Conservation (phyloP, 1,140 invertebrate genomes). For the Temnothorax longispinosus region DNA sequence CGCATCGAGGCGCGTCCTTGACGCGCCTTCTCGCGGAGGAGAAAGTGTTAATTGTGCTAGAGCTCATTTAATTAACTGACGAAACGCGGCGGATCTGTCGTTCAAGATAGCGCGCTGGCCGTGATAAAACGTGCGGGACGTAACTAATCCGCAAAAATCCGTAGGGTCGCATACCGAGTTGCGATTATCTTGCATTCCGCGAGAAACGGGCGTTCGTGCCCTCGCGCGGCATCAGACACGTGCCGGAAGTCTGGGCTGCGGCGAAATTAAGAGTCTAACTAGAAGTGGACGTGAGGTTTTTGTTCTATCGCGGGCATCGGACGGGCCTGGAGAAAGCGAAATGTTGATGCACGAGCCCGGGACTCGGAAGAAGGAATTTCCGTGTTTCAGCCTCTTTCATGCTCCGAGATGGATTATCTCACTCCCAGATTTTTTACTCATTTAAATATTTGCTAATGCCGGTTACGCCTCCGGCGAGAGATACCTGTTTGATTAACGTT, state of each 20-base stretch:
- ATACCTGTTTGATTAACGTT: not conserved
- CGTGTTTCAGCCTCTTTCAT: constrained; percentile 27
- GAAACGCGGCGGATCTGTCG: not conserved
- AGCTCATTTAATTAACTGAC: constrained; percentile 45
- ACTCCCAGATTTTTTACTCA: constrained; percentile 24
- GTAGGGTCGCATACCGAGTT: not conserved
- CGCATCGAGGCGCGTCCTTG: constrained; percentile 45
- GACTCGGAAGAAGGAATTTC: constrained; percentile 32
- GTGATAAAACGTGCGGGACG: not conserved
- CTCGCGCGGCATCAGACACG: not conserved
- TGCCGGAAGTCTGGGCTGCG: constrained; percentile 4
- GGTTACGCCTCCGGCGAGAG: not conserved
- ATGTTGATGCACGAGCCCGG: not conserved
- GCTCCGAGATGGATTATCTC: constrained; percentile 17
- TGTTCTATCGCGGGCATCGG: constrained; percentile 17
- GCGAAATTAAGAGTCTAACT: constrained; percentile 22
- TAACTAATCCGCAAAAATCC: not conserved
- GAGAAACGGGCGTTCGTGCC: not conserved
- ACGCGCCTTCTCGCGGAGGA: constrained; percentile 25
- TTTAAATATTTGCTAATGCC: constrained; percentile 38
- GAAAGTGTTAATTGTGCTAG: constrained; percentile 50
- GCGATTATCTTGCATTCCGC: not conserved
- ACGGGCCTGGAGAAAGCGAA: constrained; percentile 37
- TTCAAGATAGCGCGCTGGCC: not conserved
- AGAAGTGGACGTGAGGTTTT: not conserved